Evolutionary conservation across 2,113 vertebrate genomes (phyloP).

Genomic region (Aptenodytes patagonicus): DNA sequence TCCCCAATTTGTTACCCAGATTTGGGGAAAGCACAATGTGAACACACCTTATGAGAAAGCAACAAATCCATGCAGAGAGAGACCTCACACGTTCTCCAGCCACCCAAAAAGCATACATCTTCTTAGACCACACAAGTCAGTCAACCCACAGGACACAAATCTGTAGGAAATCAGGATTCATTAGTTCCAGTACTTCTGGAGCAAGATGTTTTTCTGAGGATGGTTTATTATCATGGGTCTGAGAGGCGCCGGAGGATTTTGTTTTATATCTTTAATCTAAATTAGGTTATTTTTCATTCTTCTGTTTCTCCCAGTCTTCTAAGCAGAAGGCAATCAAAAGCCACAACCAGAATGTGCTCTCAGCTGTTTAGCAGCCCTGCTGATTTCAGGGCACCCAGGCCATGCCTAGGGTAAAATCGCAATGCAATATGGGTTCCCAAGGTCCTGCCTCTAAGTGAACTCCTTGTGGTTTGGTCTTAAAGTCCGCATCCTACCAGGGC

Average conservation of each 20-base stretch:
- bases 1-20: not conserved
- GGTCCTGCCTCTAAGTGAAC: not conserved
- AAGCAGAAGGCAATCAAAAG: not conserved
- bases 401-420: not conserved
- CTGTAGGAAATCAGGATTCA: slow-evolving; percentile 19
- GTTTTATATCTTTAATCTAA: not conserved
- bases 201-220: not conserved
- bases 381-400: not conserved
- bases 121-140: slow-evolving; percentile 26
- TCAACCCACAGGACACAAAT: slow-evolving; percentile 6
- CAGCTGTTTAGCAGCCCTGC: not conserved
- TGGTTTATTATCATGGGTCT: not conserved
- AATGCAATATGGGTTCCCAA: not conserved
- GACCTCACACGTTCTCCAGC: not conserved
- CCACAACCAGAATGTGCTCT: not conserved
- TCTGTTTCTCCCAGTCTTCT: not conserved
- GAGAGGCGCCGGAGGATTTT: not conserved
- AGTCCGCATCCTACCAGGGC: not conserved
- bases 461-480: not conserved
- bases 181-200: not conserved
- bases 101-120: not conserved
- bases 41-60: not conserved
- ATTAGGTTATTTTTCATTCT: not conserved
- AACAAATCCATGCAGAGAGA: not conserved
- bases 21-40: not conserved